Conservation (phyloP, 1,140 invertebrate genomes). For the Hermetia illucens region DNA sequence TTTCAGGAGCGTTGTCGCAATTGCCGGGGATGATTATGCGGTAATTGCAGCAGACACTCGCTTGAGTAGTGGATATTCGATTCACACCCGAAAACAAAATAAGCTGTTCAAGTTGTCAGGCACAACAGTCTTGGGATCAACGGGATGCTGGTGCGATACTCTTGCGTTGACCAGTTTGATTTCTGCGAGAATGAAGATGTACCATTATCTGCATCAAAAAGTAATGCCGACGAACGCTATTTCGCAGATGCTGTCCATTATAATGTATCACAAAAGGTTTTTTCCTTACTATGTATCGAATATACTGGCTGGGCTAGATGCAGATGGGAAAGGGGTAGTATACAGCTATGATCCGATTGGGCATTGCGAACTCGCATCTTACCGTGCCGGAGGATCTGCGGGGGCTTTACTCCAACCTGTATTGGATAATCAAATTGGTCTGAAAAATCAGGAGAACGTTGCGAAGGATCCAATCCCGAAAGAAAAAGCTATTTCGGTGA, state of each 20-base stretch:
- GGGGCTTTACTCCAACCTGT: conserved; percentile 68
- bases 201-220: conserved; percentile 89
- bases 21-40: conserved; percentile 83
- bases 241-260: conserved; percentile 89
- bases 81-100: conserved; percentile 75
- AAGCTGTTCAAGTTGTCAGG: conserved; percentile 70
- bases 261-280: conserved; percentile 93
- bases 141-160: conserved; percentile 97
- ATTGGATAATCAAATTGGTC: conserved; percentile 80
- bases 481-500: conserved; percentile 67
- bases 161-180: conserved; percentile 79
- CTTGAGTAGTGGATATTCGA: conserved; percentile 79
- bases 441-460: conserved; percentile 66
- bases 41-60: conserved; percentile 84
- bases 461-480: conserved; percentile 43
- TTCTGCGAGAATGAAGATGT: conserved; percentile 83
- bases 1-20: conserved; percentile 69
- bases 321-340: conserved; percentile 81
- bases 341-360: conserved; percentile 97
- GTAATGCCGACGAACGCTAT: conserved; percentile 83
- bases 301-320: conserved; percentile 79
- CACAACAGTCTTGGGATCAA: conserved; percentile 71
- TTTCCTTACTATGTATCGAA: conserved; percentile 98
- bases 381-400: conserved; percentile 71
- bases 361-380: conserved; percentile 69